Conservation (phyloP, 2,113 vertebrate genomes). For the Podiceps cristatus region DNA sequence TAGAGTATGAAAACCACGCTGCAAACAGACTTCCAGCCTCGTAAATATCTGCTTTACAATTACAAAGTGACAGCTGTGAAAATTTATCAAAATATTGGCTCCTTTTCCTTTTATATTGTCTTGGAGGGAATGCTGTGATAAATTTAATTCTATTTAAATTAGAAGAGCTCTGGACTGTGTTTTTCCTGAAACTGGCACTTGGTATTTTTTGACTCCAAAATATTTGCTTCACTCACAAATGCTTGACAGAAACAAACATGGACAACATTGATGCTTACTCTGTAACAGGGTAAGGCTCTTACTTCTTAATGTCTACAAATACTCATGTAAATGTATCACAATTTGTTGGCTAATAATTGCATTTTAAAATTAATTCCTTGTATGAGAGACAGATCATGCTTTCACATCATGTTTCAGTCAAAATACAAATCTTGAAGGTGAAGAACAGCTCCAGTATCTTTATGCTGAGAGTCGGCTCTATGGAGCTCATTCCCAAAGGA, state of each 20-base stretch:
- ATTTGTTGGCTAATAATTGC: neutral
- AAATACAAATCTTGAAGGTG: neutral
- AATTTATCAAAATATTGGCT: slow-evolving; percentile 20
- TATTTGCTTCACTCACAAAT: slow-evolving; percentile 12
- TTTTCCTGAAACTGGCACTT: slow-evolving; percentile 33
- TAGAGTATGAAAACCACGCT: slow-evolving; percentile 11
- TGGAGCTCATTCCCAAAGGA: neutral
- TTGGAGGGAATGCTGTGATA: neutral
- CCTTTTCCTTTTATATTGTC: slow-evolving; percentile 9
- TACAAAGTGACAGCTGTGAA: slow-evolving; percentile 59
- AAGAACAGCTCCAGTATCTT: neutral
- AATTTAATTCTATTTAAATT: slow-evolving; percentile 42
- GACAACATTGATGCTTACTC: neutral
- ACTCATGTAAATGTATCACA: neutral
- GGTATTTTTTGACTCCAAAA: slow-evolving; percentile 37
- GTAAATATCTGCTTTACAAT: slow-evolving; percentile 51
- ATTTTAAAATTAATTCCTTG: neutral
- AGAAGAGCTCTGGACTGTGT: slow-evolving; percentile 44
- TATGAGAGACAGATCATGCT: neutral
- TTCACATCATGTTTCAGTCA: neutral
- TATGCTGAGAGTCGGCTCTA: neutral
- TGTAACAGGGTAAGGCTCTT: neutral
- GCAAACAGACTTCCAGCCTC: slow-evolving; percentile 30
- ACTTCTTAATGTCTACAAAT: neutral
- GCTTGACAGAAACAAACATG: neutral